phyloP scores from a whole-genome alignment of 2,113 vertebrate genomes.

The Catagonus wagneri region DNA sequence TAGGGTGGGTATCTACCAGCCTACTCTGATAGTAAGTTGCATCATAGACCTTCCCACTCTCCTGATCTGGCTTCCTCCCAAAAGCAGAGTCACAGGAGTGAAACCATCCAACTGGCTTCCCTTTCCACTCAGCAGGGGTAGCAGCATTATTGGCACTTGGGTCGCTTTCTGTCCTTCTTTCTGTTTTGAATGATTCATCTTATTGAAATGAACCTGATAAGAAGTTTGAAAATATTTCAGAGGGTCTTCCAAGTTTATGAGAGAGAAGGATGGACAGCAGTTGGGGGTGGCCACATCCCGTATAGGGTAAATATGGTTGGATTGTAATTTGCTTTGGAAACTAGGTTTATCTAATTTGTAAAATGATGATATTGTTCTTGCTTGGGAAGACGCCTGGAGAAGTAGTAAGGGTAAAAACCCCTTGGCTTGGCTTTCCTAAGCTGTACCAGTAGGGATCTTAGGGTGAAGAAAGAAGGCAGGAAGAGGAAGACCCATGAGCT shows the following conservation, averaged over 20 bases:
- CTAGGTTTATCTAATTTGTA: not conserved
- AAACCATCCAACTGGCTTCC: not conserved
- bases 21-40: not conserved
- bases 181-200: not conserved
- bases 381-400: not conserved
- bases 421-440: not conserved
- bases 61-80: not conserved
- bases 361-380: not conserved
- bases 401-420: not conserved
- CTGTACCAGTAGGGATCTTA: not conserved
- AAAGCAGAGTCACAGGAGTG: not conserved
- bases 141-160: not conserved
- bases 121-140: not conserved
- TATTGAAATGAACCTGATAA: conserved; percentile 11
- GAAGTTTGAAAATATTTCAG: conserved; percentile 57
- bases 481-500: not conserved
- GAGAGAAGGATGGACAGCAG: not conserved
- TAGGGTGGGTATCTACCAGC: not conserved
- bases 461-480: not conserved
- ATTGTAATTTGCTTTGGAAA: conserved; percentile 34
- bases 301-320: not conserved
- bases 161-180: conserved; percentile 28
- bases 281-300: not conserved
- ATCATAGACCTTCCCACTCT: not conserved
- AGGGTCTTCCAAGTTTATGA: not conserved